phyloP scores from a whole-genome alignment of 2,797 vertebrate genomes.

The Hydrophis major region DNA sequence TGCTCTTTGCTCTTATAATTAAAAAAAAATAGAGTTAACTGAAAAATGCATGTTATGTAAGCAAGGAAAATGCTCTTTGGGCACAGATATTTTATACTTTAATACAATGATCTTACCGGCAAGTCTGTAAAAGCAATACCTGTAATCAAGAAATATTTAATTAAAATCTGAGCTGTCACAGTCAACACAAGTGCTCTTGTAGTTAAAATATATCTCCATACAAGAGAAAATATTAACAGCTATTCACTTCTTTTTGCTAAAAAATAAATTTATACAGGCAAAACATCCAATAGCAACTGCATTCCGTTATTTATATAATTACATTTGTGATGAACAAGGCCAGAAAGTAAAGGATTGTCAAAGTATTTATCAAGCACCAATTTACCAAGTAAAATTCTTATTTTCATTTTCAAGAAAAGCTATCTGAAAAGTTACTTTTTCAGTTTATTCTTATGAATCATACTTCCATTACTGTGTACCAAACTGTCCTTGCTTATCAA shows the following conservation, averaged over 20 bases:
- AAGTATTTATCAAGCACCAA: neutral
- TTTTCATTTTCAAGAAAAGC: neutral
- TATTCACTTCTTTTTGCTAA: neutral
- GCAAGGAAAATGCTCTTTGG: slow-evolving; percentile 2
- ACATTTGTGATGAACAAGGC: neutral
- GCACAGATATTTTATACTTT: slow-evolving; percentile 4
- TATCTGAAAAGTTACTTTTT: neutral
- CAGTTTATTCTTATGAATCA: neutral
- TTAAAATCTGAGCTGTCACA: neutral
- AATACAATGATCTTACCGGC: slow-evolving; percentile 75
- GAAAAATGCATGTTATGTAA: neutral
- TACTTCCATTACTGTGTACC: neutral
- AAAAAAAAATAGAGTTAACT: neutral
- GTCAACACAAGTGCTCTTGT: neutral
- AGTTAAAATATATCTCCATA: neutral
- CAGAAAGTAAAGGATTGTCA: neutral
- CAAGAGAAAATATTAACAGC: neutral
- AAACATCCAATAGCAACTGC: neutral
- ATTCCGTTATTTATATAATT: neutral
- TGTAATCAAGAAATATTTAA: slow-evolving; percentile 61
- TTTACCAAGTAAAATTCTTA: neutral
- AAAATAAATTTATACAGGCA: neutral
- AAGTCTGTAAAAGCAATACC: slow-evolving; percentile 83
- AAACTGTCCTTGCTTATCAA: neutral
- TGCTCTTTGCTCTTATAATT: neutral